Conservation (phyloP, 2,797 vertebrate species). For the Neosilurus hyrtlii region DNA sequence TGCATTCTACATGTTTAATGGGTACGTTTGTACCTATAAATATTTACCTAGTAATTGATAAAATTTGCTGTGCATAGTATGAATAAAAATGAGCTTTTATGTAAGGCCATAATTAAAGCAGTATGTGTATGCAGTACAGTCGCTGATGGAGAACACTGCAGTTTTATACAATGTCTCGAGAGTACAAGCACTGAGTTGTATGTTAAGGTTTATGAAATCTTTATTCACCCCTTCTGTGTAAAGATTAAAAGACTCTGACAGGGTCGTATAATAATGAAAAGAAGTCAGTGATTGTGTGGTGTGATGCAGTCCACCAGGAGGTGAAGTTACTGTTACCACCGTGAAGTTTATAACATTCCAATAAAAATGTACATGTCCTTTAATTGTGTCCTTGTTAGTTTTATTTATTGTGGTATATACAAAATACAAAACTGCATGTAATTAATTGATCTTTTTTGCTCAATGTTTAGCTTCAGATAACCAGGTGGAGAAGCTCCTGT, state of each 20-base stretch:
- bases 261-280: neutral
- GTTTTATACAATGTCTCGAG: neutral
- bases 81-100: neutral
- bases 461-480: conserved; percentile 63
- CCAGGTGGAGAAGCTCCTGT: conserved; percentile 72
- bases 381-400: neutral
- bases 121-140: neutral
- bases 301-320: neutral
- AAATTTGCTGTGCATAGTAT: neutral
- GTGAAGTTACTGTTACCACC: too few species aligned
- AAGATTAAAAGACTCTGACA: neutral
- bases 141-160: neutral
- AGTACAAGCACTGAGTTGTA: neutral
- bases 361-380: neutral
- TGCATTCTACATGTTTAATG: neutral
- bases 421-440: neutral
- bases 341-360: too few species aligned
- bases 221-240: neutral
- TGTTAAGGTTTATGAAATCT: neutral
- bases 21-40: neutral
- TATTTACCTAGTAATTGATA: conserved; percentile 1
- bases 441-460: neutral
- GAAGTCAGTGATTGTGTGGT: too few species aligned
- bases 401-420: neutral
- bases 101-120: neutral